Evolutionary conservation across 23 tunicate species (phyloP).

Genomic region (Trididemnum nubilum): DNA sequence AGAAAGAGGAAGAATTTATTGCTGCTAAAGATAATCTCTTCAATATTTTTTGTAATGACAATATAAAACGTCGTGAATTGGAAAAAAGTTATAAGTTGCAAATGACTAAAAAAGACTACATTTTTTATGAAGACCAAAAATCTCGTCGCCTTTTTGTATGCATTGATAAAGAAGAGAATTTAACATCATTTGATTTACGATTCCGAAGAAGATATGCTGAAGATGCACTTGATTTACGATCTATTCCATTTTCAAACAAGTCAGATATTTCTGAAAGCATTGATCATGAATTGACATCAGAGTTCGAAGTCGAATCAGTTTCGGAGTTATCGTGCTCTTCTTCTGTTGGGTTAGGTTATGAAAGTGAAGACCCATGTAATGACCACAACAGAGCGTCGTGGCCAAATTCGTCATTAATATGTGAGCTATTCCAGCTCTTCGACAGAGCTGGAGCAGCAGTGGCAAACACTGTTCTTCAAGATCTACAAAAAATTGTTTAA

Average conservation of each 20-base stretch:
- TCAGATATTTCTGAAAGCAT: background rate
- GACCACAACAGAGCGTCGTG: background rate
- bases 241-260: background rate
- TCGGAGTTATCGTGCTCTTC: background rate
- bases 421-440: slow-evolving; percentile 13
- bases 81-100: background rate
- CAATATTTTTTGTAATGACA: slow-evolving; percentile 12
- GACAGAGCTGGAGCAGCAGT: slow-evolving; percentile 25
- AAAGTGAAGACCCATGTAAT: too few relatives aligned
- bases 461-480: background rate
- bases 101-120: slow-evolving; percentile 11
- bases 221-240: background rate
- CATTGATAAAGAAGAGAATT: background rate
- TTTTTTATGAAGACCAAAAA: slow-evolving; percentile 27
- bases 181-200: background rate
- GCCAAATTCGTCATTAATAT: slow-evolving; percentile 11
- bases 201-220: background rate
- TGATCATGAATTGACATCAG: too few relatives aligned
- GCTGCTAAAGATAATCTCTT: background rate
- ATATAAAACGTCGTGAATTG: background rate
- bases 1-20: background rate
- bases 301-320: background rate
- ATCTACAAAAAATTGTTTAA: background rate
- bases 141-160: background rate
- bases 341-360: background rate